These are phyloP conservation scores for Morus bassanus DNA, from an alignment of 2,797 vertebrate genomes.

Conservation along the genomic window DNA sequence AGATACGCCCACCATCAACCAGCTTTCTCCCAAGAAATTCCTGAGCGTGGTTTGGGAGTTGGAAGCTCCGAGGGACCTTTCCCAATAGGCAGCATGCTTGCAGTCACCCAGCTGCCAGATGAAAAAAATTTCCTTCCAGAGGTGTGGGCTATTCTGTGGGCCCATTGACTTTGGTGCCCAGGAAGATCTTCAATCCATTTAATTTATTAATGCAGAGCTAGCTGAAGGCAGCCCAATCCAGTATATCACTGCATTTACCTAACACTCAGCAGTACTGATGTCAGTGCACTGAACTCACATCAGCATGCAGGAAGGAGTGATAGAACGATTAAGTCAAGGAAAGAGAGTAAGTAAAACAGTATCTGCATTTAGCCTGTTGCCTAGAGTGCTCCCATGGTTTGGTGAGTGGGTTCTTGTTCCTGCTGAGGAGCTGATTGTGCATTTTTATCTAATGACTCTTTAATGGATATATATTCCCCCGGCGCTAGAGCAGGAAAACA, in stretches of 20 bases:
- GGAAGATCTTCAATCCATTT: neutral
- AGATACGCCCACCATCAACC: neutral
- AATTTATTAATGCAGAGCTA: neutral
- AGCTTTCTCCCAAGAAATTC: neutral
- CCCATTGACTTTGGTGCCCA: neutral
- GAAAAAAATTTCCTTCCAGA: neutral
- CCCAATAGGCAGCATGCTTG: rapidly evolving
- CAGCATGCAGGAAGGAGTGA: neutral
- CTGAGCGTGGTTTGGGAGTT: neutral
- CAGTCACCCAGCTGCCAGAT: rapidly evolving
- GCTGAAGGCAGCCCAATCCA: neutral
- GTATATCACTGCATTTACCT: neutral
- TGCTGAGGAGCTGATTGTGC: neutral
- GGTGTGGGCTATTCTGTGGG: neutral
- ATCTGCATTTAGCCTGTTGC: neutral
- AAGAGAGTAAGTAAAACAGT: neutral
- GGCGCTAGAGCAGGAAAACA: neutral
- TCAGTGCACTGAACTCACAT: neutral
- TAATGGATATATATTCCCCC: neutral
- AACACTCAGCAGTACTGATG: neutral
- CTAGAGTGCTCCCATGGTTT: neutral
- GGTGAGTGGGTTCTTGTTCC: neutral
- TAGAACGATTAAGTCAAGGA: neutral
- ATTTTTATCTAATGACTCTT: neutral
- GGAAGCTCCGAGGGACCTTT: neutral